Conservation (phyloP, 2,797 vertebrate genomes). For the Poeciliopsis paucimaculata region DNA sequence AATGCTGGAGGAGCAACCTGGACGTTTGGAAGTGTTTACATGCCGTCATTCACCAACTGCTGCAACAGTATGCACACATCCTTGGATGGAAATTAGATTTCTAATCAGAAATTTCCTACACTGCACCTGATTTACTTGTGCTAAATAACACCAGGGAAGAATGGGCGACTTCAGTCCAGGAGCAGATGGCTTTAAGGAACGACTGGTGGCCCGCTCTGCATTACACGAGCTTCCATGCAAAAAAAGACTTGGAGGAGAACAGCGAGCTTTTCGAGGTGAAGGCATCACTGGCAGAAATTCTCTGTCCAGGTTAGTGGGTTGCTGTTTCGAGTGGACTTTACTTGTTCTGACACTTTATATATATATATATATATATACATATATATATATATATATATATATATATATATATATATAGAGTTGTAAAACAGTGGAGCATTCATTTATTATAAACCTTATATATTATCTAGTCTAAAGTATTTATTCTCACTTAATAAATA, state of each 20-base stretch:
- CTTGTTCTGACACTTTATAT: background rate
- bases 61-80: conserved; percentile 74
- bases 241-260: conserved; percentile 76
- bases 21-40: conserved; percentile 85
- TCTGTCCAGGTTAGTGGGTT: conserved; percentile 80
- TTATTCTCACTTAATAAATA: background rate
- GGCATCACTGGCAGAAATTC: conserved; percentile 70
- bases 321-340: background rate
- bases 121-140: background rate
- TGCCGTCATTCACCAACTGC: conserved; percentile 72
- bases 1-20: conserved; percentile 84
- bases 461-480: background rate
- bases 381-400: background rate
- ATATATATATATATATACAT: too few species aligned
- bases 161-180: conserved; percentile 51
- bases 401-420: background rate
- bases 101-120: background rate
- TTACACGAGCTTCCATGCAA: conserved; percentile 84
- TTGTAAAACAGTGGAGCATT: background rate
- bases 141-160: conserved; percentile 32
- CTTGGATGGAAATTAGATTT: background rate
- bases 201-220: conserved; percentile 91
- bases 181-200: conserved; percentile 82
- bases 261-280: conserved; percentile 80
- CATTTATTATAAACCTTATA: background rate